Evolutionary conservation across 2,797 vertebrate species (phyloP).

Genomic region (Aphelocoma californica): DNA sequence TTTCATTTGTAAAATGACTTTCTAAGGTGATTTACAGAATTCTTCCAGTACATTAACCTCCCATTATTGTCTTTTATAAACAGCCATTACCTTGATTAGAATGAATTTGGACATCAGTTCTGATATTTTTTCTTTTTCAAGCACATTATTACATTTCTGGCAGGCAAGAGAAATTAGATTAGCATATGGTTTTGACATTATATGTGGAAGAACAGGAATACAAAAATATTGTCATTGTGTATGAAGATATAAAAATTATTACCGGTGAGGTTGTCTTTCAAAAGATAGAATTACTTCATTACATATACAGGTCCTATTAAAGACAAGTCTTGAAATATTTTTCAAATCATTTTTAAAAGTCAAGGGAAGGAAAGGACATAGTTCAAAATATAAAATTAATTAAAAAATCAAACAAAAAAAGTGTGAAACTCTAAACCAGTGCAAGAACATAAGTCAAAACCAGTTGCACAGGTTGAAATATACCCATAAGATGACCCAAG

Average conservation of each 20-base stretch:
- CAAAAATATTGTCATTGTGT: not conserved
- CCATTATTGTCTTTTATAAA: not conserved
- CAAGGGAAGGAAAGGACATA: not conserved
- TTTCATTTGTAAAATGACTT: not conserved
- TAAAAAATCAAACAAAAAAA: not conserved
- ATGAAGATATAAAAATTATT: not conserved
- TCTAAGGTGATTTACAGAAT: not conserved
- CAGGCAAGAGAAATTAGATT: not conserved
- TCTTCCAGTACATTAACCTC: not conserved
- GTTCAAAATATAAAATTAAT: not conserved
- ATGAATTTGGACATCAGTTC: not conserved
- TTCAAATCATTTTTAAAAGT: not conserved
- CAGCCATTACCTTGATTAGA: not conserved
- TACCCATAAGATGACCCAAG: not conserved
- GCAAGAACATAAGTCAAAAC: not conserved
- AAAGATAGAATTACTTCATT: not conserved
- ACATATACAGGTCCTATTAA: not conserved
- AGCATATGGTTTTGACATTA: not conserved
- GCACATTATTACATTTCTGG: not conserved
- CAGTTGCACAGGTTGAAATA: not conserved
- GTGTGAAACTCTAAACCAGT: not conserved
- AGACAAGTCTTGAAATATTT: not conserved
- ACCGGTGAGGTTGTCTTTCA: not conserved
- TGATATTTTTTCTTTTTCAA: not conserved
- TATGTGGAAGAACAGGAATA: not conserved